Conservation (phyloP, 2,113 vertebrate genomes). For the Hassar affinis region DNA sequence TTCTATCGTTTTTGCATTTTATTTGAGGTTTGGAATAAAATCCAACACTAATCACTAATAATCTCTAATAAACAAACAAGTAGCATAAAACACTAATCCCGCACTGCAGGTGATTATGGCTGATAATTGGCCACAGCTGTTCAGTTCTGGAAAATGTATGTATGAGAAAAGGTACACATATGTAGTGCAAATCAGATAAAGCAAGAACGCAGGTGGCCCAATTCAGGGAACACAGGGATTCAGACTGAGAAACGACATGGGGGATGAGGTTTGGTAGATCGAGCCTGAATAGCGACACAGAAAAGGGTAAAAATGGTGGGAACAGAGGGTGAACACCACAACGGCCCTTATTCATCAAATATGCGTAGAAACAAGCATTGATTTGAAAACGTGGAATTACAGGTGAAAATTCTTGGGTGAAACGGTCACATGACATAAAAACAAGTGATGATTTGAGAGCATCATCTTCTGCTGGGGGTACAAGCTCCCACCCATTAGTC, state of each 20-base stretch:
- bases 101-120: conserved; percentile 15
- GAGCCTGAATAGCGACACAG: not conserved
- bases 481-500: not conserved
- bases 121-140: not conserved
- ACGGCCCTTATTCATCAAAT: not conserved
- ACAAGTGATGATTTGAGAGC: not conserved
- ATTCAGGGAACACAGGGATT: not conserved
- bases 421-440: not conserved
- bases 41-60: not conserved
- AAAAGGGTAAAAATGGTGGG: not conserved
- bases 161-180: not conserved
- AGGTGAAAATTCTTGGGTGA: not conserved
- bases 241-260: not conserved
- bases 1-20: conserved; percentile 8
- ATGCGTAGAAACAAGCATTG: not conserved
- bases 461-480: not conserved
- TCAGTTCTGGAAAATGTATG: not conserved
- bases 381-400: not conserved
- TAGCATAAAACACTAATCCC: not conserved
- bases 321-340: not conserved
- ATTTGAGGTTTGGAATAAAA: not conserved
- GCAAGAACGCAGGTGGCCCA: not conserved
- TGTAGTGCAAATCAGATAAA: not conserved
- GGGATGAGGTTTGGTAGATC: no score
- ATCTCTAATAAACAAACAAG: conserved; percentile 12